Evolutionary conservation across 37 sponge, comb jelly and placozoan species (phyloP).

Genomic region (Tethya wilhelma): DNA sequence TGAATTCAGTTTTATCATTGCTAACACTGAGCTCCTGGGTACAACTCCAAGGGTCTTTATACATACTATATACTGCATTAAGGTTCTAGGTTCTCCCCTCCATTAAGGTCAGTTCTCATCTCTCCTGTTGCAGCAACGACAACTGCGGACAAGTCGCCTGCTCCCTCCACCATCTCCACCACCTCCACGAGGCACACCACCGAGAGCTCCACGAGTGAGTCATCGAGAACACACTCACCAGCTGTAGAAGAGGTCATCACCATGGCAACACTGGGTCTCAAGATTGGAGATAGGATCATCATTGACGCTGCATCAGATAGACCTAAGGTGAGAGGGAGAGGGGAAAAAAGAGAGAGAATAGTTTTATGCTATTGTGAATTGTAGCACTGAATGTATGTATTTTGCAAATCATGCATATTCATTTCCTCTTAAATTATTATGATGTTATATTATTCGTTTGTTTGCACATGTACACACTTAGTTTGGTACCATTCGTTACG

Average conservation of each 20-base stretch:
- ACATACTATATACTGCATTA: too few species aligned
- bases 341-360: neutral
- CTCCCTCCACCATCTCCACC: constrained; percentile 19
- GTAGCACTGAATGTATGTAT: neutral
- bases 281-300: constrained; percentile 53
- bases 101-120: too few species aligned
- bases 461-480: neutral
- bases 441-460: neutral
- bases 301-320: constrained; percentile 53
- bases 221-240: constrained; percentile 15
- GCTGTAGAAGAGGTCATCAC: constrained; percentile 32
- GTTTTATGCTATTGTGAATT: neutral
- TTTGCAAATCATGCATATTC: neutral
- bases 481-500: constrained; percentile 75
- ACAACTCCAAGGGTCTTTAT: too few species aligned
- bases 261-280: constrained; percentile 60
- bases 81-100: too few species aligned
- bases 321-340: constrained; percentile 44
- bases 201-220: neutral
- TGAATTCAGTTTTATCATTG: too few species aligned
- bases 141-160: constrained; percentile 45
- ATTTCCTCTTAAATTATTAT: neutral
- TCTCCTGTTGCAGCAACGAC: too few species aligned
- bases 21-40: too few species aligned
- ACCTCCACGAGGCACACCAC: constrained; percentile 24